These are phyloP conservation scores for Eledona agricola DNA, from an alignment of 2,888 invertebrate species.

Conservation along the genomic window DNA sequence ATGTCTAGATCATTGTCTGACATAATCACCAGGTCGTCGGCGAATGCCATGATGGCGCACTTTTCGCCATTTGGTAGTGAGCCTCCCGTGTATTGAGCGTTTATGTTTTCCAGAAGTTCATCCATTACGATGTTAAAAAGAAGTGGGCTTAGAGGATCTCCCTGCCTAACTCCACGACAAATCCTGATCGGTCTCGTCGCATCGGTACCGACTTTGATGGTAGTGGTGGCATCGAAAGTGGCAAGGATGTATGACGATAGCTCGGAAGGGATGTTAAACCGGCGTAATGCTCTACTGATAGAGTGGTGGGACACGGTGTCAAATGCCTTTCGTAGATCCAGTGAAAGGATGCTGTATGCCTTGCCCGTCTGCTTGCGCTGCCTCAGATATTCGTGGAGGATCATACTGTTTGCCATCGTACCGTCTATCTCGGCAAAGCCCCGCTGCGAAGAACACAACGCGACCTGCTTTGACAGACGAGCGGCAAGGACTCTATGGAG, in stretches of 20 bases:
- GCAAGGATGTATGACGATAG: neutral
- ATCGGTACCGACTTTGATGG: constrained; percentile 28
- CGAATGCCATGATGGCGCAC: constrained; percentile 24
- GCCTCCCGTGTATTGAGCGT: constrained; percentile 5
- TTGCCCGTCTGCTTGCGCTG: constrained; percentile 6
- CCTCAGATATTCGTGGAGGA: constrained; percentile 42
- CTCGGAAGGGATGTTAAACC: constrained; percentile 21
- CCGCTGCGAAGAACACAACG: constrained; percentile 43
- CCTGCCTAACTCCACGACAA: constrained; percentile 56
- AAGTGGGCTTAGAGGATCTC: constrained; percentile 53
- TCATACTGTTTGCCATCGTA: constrained; percentile 52
- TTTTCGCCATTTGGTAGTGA: neutral
- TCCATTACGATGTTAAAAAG: constrained; percentile 25
- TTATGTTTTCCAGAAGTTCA: constrained; percentile 33
- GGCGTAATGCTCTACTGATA: constrained; percentile 32
- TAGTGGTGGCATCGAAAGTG: constrained; percentile 19
- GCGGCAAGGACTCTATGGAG: constrained; percentile 44
- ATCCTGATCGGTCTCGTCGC: constrained; percentile 35
- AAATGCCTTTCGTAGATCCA: constrained; percentile 44
- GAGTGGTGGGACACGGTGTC: constrained; percentile 41
- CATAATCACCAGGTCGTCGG: constrained; percentile 31
- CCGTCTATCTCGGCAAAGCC: constrained; percentile 56
- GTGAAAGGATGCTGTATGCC: constrained; percentile 27
- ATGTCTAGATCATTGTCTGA: constrained; percentile 7
- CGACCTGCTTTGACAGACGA: constrained; percentile 16